Base-by-base conservation (phyloP, 2,113 vertebrate genomes). In the Aphelocoma coerulescens region DNA sequence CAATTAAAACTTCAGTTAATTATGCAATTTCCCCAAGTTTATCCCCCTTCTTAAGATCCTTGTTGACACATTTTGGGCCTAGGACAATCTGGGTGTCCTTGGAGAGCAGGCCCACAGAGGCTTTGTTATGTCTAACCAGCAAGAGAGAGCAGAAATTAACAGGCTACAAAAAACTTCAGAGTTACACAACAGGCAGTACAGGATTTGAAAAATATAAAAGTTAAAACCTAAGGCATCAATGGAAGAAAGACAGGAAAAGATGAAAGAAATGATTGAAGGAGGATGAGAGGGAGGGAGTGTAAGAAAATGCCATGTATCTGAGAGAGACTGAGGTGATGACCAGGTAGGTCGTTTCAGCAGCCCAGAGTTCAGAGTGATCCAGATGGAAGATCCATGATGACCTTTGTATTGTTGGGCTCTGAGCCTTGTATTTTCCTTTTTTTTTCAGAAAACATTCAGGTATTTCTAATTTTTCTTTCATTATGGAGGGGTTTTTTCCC, bases 331-430 rank as follows among this genome's bases (percentile, higher is more conserved):
- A 49, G 43, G 20, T 66, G 37, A 58, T 65, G 17, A 49, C 32
- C 22, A 17, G 22, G 7, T 30, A 76, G 17, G 37, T 72, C 44
- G 75, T 93, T 78, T 49, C 37, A n/a, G 23, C 27, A 75, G 8
- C 0, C 0, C 10, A 52, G 16, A 57, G 28, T 61, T 81, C n/a
- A 65, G 3, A 16, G 30, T 26, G 13, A 24, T 79, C 24, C 35
- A 57, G 18, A 52, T 39, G 18, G 52, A 85, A 63, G 43, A 71
- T 24, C 17, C 7, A 46, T 18, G 16, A 63, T 51, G 19, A 15
- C 44, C 8, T 67, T 74, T 28, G 5, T 35, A 48, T 33, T 33
- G 4, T 2, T 78, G 44, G 14, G 16, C 16, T 72, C 77, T 63
- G 33, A 67, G 28, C 4, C 18, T 85, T 75, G 4, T 9, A 16